phyloP scores from a whole-genome alignment of 2,888 invertebrate genomes.

The Eilema griseolum region DNA sequence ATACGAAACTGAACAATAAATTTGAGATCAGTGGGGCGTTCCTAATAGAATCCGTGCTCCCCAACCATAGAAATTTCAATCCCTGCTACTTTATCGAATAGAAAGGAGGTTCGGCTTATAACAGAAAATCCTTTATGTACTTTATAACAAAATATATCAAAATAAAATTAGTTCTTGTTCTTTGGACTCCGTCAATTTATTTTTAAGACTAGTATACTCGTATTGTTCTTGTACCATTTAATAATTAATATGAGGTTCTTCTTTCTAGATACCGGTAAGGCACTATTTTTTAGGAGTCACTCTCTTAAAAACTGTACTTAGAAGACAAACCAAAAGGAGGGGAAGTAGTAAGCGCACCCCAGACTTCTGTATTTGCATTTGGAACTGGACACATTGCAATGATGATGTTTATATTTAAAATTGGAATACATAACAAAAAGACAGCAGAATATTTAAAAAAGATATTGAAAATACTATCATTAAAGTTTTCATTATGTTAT shows the following conservation, averaged over 20 bases:
- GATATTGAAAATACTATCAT: background rate
- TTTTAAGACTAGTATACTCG: background rate
- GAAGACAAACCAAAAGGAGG: too few relatives aligned
- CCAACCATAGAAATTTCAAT: constrained; percentile 19
- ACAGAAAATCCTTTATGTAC: constrained; percentile 7
- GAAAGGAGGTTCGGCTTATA: background rate
- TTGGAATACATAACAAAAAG: background rate
- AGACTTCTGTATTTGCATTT: too few relatives aligned
- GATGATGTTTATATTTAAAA: background rate
- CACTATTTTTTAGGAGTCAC: too few relatives aligned
- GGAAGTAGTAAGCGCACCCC: too few relatives aligned
- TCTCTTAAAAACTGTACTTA: too few relatives aligned
- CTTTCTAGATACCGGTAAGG: too few relatives aligned
- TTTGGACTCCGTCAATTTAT: background rate
- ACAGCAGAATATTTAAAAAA: background rate
- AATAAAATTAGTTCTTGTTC: background rate
- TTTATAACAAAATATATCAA: background rate
- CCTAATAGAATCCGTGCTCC: background rate
- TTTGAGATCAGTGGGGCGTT: background rate
- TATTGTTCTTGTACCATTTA: background rate
- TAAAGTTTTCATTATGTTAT: background rate
- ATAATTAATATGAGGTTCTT: too few relatives aligned
- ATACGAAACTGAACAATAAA: background rate
- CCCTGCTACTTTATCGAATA: background rate
- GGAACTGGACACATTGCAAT: background rate